These are phyloP conservation scores for Phyllotreta cruciferae DNA, from an alignment of 2,888 invertebrate species.

Conservation along the genomic window DNA sequence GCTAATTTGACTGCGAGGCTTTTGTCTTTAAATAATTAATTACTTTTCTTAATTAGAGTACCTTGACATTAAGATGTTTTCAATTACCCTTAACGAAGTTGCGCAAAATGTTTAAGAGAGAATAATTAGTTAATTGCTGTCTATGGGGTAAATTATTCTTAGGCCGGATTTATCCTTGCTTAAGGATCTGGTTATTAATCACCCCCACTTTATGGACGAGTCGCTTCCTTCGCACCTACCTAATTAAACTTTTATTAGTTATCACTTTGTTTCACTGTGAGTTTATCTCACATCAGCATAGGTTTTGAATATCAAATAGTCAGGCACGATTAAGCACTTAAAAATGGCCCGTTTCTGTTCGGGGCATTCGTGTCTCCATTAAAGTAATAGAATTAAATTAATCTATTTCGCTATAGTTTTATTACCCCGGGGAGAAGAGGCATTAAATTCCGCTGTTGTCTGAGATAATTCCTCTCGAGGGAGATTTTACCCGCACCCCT, in stretches of 20 bases:
- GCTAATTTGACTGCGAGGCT: constrained; percentile 23
- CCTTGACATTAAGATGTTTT: constrained; percentile 47
- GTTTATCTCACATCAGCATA: too few relatives aligned
- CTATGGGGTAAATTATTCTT: constrained; percentile 41
- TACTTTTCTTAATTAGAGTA: constrained; percentile 53
- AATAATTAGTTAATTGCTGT: constrained; percentile 52
- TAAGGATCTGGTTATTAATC: constrained; percentile 25
- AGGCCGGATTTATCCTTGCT: constrained; percentile 29
- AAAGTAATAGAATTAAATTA: constrained; percentile 66
- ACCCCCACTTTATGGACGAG: constrained; percentile 18
- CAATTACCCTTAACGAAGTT: constrained; percentile 47
- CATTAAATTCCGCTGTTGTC: constrained; percentile 59
- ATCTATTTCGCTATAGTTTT: constrained; percentile 59
- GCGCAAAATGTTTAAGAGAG: constrained; percentile 53
- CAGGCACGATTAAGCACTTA: constrained; percentile 9
- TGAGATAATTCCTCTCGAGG: constrained; percentile 58
- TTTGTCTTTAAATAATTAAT: constrained; percentile 49
- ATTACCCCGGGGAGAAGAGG: constrained; percentile 54
- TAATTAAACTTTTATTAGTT: too few relatives aligned
- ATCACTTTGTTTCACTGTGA: not conserved
- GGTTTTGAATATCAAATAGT: not conserved
- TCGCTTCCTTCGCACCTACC: constrained; percentile 9
- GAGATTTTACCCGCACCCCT: constrained; percentile 52
- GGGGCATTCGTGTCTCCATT: constrained; percentile 62
- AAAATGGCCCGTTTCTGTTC: constrained; percentile 18